Conservation (phyloP, 1,140 invertebrate species). For the Neuroterus valhalla region DNA sequence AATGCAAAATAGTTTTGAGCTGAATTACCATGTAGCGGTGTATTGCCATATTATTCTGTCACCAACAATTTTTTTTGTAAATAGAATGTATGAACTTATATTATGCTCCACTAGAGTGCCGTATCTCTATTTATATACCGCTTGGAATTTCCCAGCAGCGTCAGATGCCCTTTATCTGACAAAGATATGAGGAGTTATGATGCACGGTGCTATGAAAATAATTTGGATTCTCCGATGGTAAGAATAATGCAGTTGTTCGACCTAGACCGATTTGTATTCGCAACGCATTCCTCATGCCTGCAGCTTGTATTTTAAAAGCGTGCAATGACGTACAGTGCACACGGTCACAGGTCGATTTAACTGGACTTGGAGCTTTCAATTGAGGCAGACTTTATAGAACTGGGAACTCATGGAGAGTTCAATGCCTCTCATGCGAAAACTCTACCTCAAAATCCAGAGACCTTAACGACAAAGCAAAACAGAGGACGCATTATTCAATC, state of each 20-base stretch:
- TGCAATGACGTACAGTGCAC: constrained; percentile 36
- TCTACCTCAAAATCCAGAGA: constrained; percentile 4
- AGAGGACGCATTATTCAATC: not conserved
- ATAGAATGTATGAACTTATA: too few relatives aligned
- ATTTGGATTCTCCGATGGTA: not conserved
- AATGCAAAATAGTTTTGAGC: too few relatives aligned
- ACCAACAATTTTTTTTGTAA: too few relatives aligned
- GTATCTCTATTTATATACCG: too few relatives aligned
- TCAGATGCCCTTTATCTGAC: not conserved
- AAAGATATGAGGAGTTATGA: not conserved
- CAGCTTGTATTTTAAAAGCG: constrained; percentile 43
- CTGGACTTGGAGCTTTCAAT: constrained; percentile 29
- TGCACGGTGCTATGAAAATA: not conserved
- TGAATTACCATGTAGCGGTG: too few relatives aligned
- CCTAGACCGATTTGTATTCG: constrained; percentile 55
- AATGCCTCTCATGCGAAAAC: constrained; percentile 39
- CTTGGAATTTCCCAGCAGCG: too few relatives aligned
- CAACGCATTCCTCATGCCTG: constrained; percentile 41
- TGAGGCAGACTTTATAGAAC: constrained; percentile 26
- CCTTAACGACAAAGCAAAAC: not conserved
- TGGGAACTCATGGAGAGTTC: constrained; percentile 41
- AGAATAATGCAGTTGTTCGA: constrained; percentile 33
- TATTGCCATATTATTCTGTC: too few relatives aligned
- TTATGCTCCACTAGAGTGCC: too few relatives aligned
- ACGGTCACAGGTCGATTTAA: constrained; percentile 34